These are phyloP conservation scores for Hylaeus anthracinus DNA, from an alignment of 1,140 invertebrate species.

Conservation along the genomic window DNA sequence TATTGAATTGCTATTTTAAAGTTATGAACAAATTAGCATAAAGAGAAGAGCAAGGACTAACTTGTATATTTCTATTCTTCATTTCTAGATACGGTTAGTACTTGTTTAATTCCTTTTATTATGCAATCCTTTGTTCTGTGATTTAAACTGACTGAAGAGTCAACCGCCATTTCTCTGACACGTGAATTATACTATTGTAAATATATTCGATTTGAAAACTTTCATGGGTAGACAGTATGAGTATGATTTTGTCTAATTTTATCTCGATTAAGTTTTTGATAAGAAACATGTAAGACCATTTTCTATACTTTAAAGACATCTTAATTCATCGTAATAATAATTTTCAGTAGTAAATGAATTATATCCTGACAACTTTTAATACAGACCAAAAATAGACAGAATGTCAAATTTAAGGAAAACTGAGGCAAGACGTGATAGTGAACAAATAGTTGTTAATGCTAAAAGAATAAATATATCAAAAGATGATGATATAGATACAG, in stretches of 20 bases:
- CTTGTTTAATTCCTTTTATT: not conserved
- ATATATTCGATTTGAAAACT: not conserved
- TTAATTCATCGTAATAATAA: not conserved
- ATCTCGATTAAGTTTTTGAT: not conserved
- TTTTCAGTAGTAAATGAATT: no score
- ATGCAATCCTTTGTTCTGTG: not conserved
- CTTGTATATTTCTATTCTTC: not conserved
- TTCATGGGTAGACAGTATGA: not conserved
- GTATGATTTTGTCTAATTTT: not conserved
- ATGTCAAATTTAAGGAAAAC: constrained; percentile 48
- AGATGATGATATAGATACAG: constrained; percentile 11
- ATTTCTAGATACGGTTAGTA: not conserved
- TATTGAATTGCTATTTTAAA: not conserved
- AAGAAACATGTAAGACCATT: not conserved
- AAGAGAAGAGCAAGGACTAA: not conserved
- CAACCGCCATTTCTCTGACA: not conserved
- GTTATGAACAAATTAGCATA: not conserved
- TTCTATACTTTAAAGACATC: no score
- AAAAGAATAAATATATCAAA: constrained; percentile 46
- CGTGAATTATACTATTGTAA: not conserved
- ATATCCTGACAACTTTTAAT: not conserved
- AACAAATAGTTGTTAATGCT: constrained; percentile 50
- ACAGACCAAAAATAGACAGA: not conserved
- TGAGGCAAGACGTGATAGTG: constrained; percentile 52
- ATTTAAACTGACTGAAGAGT: not conserved